Evolutionary conservation across 2,113 vertebrate genomes (phyloP).

Genomic region (Nyctereutes procyonoides): DNA sequence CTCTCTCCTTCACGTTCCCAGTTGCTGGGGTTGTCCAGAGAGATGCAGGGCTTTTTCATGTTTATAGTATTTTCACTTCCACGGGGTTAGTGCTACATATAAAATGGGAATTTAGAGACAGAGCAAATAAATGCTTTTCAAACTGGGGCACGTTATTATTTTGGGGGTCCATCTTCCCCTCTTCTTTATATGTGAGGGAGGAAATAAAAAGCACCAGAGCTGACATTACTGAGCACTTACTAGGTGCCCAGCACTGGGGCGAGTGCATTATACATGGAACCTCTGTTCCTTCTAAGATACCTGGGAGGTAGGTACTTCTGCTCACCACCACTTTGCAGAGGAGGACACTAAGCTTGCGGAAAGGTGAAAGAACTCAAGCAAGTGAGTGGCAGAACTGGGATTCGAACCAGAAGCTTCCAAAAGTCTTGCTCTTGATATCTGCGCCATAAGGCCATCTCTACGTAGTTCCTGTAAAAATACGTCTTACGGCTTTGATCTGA

Average conservation of each 20-base stretch:
- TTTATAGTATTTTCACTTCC: constrained; percentile 60
- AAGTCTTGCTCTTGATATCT: neutral
- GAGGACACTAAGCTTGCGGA: neutral
- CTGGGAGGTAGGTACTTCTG: neutral
- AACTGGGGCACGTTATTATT: constrained; percentile 18
- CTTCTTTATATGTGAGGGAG: constrained; percentile 39
- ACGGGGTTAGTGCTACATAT: constrained; percentile 24
- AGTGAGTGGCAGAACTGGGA: constrained; percentile 12
- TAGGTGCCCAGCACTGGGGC: constrained; percentile 37
- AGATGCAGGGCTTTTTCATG: constrained; percentile 14
- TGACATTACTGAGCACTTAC: constrained; percentile 14
- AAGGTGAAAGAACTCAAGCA: neutral
- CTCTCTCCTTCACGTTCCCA: constrained; percentile 64
- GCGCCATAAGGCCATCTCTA: neutral
- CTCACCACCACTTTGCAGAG: neutral
- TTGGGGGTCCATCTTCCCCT: neutral
- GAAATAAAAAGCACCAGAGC: neutral
- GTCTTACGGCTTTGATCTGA: neutral
- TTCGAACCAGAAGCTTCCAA: constrained; percentile 58
- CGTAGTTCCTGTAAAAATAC: constrained; percentile 1
- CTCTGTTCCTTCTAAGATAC: neutral
- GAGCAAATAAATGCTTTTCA: constrained; percentile 65
- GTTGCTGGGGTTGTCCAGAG: constrained; percentile 67
- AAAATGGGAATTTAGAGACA: constrained; percentile 68
- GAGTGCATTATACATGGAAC: neutral